Evolutionary conservation across 2,113 vertebrate genomes (phyloP).

Genomic region (Prolemur simus): DNA sequence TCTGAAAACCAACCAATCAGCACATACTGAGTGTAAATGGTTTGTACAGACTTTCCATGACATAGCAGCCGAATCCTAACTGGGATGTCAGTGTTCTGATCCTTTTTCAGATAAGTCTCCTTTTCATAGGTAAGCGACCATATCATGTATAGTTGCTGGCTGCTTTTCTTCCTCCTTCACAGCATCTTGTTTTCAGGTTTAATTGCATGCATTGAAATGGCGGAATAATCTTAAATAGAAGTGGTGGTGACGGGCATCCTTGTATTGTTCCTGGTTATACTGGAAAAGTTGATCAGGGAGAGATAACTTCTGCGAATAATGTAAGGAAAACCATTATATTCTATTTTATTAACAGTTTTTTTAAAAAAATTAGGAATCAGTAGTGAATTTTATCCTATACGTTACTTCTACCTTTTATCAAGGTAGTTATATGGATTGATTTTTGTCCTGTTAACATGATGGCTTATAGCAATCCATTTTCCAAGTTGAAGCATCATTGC

Average conservation of each 20-base stretch:
- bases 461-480: neutral
- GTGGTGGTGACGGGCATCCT: neutral
- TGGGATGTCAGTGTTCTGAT: constrained; percentile 29
- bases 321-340: neutral
- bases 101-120: constrained; percentile 19
- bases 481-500: neutral
- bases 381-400: neutral
- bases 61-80: neutral
- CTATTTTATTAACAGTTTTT: neutral
- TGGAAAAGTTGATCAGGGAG: neutral
- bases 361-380: neutral
- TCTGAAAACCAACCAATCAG: neutral
- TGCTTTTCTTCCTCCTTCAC: neutral
- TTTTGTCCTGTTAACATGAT: neutral
- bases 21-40: neutral
- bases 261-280: neutral
- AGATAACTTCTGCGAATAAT: neutral
- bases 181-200: constrained; percentile 28
- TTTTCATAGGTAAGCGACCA: constrained; percentile 41
- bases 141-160: neutral
- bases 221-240: constrained; percentile 30
- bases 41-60: neutral
- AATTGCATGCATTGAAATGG: neutral
- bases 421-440: neutral
- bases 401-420: neutral